These are phyloP conservation scores for Tenebrio molitor DNA, from an alignment of 1,140 invertebrate genomes.

Conservation along the genomic window DNA sequence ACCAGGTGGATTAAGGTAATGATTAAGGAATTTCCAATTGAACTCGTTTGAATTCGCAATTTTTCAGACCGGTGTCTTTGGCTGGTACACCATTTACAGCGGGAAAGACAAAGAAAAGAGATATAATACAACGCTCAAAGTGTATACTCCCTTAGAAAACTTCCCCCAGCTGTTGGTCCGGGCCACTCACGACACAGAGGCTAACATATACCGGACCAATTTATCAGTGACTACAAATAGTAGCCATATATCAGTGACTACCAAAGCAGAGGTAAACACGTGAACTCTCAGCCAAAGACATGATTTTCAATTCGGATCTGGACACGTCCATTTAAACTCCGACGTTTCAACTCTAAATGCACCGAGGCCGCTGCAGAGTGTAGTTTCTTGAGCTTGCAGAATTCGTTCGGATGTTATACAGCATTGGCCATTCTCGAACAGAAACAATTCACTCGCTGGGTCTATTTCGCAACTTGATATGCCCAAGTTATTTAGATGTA, in stretches of 20 bases:
- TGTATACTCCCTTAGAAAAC: constrained; percentile 71
- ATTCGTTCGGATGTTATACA: no score
- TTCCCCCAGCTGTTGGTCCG: constrained; percentile 68
- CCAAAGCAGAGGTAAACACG: constrained; percentile 68
- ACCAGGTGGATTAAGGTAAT: constrained; percentile 71
- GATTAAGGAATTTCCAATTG: constrained; percentile 43
- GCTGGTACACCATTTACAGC: constrained; percentile 69
- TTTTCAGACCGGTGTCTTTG: constrained; percentile 66
- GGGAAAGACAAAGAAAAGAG: constrained; percentile 66
- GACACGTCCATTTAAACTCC: constrained; percentile 49
- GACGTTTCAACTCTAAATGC: constrained; percentile 14
- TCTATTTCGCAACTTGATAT: constrained; percentile 48
- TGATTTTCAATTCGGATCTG: constrained; percentile 52
- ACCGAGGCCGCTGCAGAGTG: constrained; percentile 2
- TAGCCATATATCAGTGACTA: constrained; percentile 66
- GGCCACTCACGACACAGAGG: constrained; percentile 69
- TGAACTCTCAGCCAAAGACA: constrained; percentile 43
- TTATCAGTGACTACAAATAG: constrained; percentile 67
- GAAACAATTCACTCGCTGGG: constrained; percentile 47
- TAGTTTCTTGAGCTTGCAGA: constrained; percentile 15
- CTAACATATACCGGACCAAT: constrained; percentile 69
- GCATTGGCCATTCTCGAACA: constrained; percentile 14
- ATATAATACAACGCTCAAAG: constrained; percentile 67
- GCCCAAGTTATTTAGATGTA: constrained; percentile 54
- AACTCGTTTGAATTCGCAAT: constrained; percentile 43